A percentile compares a stretch with the other conserved stretches of the same genome.
phyloP scores from a whole-genome alignment of 2,113 vertebrate genomes.

The Syngnathus typhle region DNA sequence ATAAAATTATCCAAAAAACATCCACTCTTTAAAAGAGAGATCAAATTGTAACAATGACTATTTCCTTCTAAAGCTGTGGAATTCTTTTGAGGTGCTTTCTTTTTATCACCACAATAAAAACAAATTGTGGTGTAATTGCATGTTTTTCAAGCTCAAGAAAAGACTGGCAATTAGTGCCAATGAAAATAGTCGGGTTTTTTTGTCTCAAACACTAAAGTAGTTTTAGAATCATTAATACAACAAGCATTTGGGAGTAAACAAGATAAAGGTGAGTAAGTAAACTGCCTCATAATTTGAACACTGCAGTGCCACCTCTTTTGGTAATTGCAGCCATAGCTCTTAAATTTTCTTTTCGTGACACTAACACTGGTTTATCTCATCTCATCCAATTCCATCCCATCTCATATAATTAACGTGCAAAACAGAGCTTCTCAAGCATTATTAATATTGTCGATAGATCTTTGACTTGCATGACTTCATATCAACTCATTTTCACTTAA shows the following conservation, averaged over 20 bases:
- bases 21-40: neutral
- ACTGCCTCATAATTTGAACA: neutral
- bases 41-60: neutral
- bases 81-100: neutral
- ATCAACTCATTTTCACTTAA: neutral
- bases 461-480: neutral
- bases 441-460: neutral
- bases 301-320: neutral
- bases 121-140: neutral
- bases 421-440: conserved; percentile 1
- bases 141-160: neutral
- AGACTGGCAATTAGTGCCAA: neutral
- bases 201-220: conserved; percentile 5
- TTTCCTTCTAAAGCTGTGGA: neutral
- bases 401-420: neutral
- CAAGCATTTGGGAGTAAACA: conserved; percentile 12
- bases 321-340: neutral
- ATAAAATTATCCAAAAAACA: conserved; percentile 14
- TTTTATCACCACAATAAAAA: conserved; percentile 1
- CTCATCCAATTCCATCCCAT: neutral
- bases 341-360: neutral
- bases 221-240: conserved; percentile 14
- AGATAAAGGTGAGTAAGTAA: conserved; percentile 3
- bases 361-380: conserved; percentile 7
- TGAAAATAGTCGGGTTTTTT: neutral